Percentiles rank a stretch among this genome's conserved stretches.
phyloP scores from a whole-genome alignment of 2,888 invertebrate genomes.

The Drosophila mayaguana region DNA sequence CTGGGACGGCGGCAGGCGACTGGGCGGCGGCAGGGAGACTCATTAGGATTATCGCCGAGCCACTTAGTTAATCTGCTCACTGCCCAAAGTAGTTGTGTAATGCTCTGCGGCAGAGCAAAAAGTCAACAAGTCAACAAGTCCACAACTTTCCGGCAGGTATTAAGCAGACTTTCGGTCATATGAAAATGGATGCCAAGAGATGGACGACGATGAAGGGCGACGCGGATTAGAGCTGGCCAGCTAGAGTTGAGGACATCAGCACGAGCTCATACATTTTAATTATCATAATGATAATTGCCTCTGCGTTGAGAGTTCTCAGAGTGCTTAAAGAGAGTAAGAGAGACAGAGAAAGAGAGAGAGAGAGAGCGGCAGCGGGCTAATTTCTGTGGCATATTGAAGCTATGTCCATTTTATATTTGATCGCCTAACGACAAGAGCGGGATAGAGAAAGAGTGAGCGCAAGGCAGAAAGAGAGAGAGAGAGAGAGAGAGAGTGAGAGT shows the following conservation, averaged over 20 bases:
- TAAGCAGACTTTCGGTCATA: not conserved
- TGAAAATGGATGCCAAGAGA: slow-evolving; percentile 1
- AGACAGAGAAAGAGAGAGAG: not conserved
- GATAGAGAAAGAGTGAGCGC: not conserved
- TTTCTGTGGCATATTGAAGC: slow-evolving; percentile 34
- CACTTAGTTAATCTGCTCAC: slow-evolving; percentile 20
- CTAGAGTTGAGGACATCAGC: slow-evolving; percentile 28
- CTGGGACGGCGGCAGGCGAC: too few relatives aligned
- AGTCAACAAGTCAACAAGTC: slow-evolving; percentile 11
- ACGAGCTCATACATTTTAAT: slow-evolving; percentile 69
- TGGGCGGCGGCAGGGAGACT: not conserved
- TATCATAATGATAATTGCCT: slow-evolving; percentile 74
- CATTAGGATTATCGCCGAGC: slow-evolving; percentile 6
- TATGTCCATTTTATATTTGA: slow-evolving; percentile 70
- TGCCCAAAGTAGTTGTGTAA: slow-evolving; percentile 5
- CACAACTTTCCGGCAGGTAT: slow-evolving; percentile 16
- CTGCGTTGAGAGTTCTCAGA: slow-evolving; percentile 37
- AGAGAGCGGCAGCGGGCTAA: slow-evolving; percentile 4
- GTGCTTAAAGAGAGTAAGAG: slow-evolving; percentile 8
- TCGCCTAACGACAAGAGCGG: slow-evolving; percentile 37
- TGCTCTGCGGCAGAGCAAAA: not conserved
- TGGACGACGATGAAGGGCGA: slow-evolving; percentile 6
- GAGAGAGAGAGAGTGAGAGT: not conserved
- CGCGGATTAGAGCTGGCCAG: slow-evolving; percentile 26
- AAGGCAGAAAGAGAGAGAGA: not conserved